A percentile compares a stretch with the other conserved stretches of the same genome.
Conservation (phyloP, 2,113 vertebrate species). For the Protomyctophum bolini region DNA sequence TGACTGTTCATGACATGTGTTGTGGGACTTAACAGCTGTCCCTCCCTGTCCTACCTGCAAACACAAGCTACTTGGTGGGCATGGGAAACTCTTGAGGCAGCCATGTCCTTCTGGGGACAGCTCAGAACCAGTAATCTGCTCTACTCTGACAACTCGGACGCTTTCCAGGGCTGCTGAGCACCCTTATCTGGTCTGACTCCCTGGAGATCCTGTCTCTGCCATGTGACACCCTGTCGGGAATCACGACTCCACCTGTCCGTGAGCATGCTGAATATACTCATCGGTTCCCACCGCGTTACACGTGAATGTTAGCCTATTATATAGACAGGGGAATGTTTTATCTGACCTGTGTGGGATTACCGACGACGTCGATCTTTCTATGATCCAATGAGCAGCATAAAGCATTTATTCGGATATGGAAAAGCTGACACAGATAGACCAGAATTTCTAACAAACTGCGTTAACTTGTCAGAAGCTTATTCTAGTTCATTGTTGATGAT, state of each 20-base stretch:
- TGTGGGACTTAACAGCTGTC: no score
- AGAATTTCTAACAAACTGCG: neutral
- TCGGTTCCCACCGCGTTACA: no score
- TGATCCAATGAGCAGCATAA: no score
- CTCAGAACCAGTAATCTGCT: slow-evolving; percentile 37
- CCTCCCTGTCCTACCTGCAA: neutral
- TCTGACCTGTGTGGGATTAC: neutral
- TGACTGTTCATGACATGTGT: no score
- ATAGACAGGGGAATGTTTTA: neutral
- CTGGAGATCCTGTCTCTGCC: slow-evolving; percentile 33
- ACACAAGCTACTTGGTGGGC: neutral
- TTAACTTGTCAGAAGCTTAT: slow-evolving; percentile 38
- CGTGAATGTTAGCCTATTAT: neutral
- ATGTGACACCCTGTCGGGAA: slow-evolving; percentile 57
- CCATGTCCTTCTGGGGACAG: neutral
- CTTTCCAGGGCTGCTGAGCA: slow-evolving; percentile 34
- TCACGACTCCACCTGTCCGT: slow-evolving; percentile 48
- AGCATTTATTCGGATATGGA: neutral
- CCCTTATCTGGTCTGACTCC: slow-evolving; percentile 51
- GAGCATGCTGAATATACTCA: neutral
- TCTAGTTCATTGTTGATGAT: slow-evolving; percentile 53
- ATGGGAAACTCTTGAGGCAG: neutral
- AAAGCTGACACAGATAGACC: slow-evolving; percentile 10
- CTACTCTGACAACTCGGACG: slow-evolving; percentile 29
- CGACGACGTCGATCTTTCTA: neutral